phyloP scores from a whole-genome alignment of 2,113 vertebrate species.

The Mormyrus iriodes region DNA sequence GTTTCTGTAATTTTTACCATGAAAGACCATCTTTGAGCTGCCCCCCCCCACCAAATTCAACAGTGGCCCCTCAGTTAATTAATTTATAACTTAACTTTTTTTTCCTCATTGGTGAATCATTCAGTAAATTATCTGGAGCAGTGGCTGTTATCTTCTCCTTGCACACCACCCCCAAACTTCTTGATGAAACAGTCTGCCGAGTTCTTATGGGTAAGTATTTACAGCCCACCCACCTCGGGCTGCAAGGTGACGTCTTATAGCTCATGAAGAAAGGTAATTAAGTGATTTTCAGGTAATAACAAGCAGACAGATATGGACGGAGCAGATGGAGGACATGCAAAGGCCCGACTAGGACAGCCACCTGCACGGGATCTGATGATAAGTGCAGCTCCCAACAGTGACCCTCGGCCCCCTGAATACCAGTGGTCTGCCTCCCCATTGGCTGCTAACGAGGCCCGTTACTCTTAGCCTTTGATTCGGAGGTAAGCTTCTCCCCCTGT shows the following conservation, averaged over 20 bases:
- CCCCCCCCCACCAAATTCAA: not conserved
- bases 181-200: not conserved
- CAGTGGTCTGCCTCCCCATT: too few relatives aligned
- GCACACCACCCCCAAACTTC: not conserved
- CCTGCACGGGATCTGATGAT: not conserved
- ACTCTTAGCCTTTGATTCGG: too few relatives aligned
- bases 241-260: not conserved
- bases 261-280: not conserved
- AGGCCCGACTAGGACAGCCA: not conserved
- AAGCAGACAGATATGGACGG: not conserved
- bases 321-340: not conserved
- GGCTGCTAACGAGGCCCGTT: too few relatives aligned
- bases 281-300: not conserved
- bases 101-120: not conserved
- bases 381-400: not conserved
- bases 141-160: not conserved
- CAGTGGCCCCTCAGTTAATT: not conserved
- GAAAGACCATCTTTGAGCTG: not conserved
- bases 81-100: not conserved
- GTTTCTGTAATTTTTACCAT: not conserved
- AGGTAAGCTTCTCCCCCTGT: too few relatives aligned
- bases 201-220: not conserved
- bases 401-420: not conserved
- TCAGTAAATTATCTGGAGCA: not conserved
- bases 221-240: not conserved